phyloP scores from a whole-genome alignment of 2,888 invertebrate genomes.

The Scelioninae gen. 1 region DNA sequence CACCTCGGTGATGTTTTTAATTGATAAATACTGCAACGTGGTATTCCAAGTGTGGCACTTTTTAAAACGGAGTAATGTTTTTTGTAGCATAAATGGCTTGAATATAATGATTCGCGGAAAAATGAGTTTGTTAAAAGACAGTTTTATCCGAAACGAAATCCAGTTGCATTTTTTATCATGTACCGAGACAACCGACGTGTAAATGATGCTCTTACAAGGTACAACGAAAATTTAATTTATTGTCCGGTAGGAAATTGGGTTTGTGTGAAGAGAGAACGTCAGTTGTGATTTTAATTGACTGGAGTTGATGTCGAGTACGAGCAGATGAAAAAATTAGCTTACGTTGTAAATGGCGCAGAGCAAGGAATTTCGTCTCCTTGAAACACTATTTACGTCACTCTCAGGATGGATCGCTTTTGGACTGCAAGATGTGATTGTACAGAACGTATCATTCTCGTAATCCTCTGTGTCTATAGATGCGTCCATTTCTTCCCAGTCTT shows the following conservation, averaged over 20 bases:
- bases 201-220: background rate
- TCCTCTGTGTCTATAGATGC: constrained; percentile 76
- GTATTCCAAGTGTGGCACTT: too few relatives aligned
- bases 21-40: too few relatives aligned
- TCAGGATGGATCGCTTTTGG: constrained; percentile 81
- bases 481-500: constrained; percentile 91
- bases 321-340: constrained; percentile 72
- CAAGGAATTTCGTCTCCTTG: constrained; percentile 86
- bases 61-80: background rate
- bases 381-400: constrained; percentile 70
- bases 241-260: background rate
- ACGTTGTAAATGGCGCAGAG: constrained; percentile 89
- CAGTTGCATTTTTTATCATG: background rate
- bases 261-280: constrained; percentile 3
- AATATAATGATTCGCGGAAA: background rate
- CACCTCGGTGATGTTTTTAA: background rate
- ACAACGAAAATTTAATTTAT: constrained; percentile 38
- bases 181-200: background rate
- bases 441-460: constrained; percentile 75
- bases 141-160: constrained; percentile 3
- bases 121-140: background rate
- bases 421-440: constrained; percentile 75
- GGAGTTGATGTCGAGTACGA: constrained; percentile 6
- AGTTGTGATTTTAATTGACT: constrained; percentile 32
- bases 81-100: background rate